Conservation (phyloP, 53 echinoderm and acorn worm species). For the Crossaster papposus region DNA sequence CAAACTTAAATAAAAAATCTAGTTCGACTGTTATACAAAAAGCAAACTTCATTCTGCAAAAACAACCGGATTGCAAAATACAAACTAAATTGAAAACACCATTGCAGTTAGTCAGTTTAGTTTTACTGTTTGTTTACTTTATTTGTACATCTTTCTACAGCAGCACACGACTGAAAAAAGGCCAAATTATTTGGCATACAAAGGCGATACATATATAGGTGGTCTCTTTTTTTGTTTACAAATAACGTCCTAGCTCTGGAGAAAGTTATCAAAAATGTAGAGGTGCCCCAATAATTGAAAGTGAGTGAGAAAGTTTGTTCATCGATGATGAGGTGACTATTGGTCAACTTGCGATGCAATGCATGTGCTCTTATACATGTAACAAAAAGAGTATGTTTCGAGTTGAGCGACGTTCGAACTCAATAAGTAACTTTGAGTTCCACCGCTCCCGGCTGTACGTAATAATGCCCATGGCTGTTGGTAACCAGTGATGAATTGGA, state of each 20-base stretch:
- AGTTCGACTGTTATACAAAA: not conserved
- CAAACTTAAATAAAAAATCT: not conserved
- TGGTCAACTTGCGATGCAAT: too few species aligned
- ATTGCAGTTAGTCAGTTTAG: not conserved
- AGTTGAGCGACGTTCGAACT: not conserved
- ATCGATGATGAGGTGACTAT: too few species aligned
- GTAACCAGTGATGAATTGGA: not conserved
- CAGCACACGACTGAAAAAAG: constrained; percentile 40
- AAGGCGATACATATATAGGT: not conserved
- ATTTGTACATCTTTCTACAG: constrained; percentile 60
- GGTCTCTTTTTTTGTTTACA: not conserved
- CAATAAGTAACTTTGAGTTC: not conserved
- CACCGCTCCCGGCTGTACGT: not conserved
- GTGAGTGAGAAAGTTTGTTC: not conserved
- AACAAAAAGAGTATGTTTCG: not conserved
- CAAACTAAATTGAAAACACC: not conserved
- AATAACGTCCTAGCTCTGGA: not conserved
- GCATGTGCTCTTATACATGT: not conserved
- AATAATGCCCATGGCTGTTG: not conserved
- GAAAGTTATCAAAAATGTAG: not conserved
- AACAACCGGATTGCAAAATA: not conserved
- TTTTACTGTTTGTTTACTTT: constrained; percentile 52
- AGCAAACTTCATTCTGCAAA: not conserved
- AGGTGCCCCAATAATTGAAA: not conserved
- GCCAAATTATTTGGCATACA: constrained; percentile 34